Percentiles rank a stretch among this genome's conserved stretches.
Conservation (phyloP, 30 jellyfish, hydroid and myxozoan genomes). For the Hydractinia symbiolongicarpus region DNA sequence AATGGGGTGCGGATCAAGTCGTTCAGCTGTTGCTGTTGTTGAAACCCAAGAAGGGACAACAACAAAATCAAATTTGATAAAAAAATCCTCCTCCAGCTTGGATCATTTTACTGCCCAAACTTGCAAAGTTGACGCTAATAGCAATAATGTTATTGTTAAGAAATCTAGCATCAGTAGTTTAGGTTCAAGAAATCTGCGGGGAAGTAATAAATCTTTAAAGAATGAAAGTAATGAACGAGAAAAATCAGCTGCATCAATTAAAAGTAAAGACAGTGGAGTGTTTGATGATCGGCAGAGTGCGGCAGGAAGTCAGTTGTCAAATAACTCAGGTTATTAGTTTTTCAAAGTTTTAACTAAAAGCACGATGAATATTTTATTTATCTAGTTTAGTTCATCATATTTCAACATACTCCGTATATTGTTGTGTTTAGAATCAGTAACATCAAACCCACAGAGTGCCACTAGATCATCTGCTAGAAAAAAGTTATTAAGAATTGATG, state of each 20-base stretch:
- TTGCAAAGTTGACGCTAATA: neutral
- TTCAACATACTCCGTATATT: neutral
- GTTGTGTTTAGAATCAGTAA: neutral
- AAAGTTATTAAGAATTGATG: conserved; percentile 3
- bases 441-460: neutral
- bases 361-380: neutral
- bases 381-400: neutral
- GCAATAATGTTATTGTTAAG: neutral
- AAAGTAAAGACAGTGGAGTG: conserved; percentile 24
- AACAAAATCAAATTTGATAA: neutral
- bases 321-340: neutral
- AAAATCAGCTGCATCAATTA: conserved; percentile 12
- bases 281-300: neutral
- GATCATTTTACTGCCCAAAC: neutral
- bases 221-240: neutral
- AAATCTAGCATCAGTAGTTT: conserved; percentile 1
- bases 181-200: neutral
- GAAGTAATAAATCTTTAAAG: neutral
- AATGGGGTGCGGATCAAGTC: conserved; percentile 30
- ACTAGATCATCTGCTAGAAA: conserved; percentile 11
- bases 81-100: neutral
- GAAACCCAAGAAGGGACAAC: neutral
- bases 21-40: conserved; percentile 23
- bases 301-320: neutral
- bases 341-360: neutral